phyloP scores from a whole-genome alignment of 2,888 invertebrate genomes.

The Rhagonycha fulva region DNA sequence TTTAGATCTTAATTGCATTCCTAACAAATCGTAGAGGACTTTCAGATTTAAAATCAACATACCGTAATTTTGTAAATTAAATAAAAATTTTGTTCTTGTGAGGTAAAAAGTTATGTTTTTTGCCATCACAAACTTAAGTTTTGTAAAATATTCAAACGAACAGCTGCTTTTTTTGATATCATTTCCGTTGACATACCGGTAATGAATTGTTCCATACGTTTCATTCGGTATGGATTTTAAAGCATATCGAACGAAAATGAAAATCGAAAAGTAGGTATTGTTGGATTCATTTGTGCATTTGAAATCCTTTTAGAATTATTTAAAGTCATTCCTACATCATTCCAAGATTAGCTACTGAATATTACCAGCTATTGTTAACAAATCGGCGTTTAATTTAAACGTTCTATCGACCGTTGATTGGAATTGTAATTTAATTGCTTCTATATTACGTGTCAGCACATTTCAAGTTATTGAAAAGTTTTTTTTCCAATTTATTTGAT shows the following conservation, averaged over 20 bases:
- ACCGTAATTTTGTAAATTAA: background rate
- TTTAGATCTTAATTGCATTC: background rate
- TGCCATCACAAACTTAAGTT: background rate
- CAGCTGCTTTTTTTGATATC: conserved; percentile 25
- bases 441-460: conserved; percentile 9
- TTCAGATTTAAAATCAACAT: background rate
- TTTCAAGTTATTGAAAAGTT: background rate
- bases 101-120: background rate
- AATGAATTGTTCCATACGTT: conserved; percentile 35
- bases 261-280: conserved; percentile 40
- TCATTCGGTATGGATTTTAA: conserved; percentile 37
- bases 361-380: conserved; percentile 30
- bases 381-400: conserved; percentile 35
- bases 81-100: background rate
- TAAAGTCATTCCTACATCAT: conserved; percentile 34
- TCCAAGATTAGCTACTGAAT: conserved; percentile 32
- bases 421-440: conserved; percentile 25
- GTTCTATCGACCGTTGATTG: conserved; percentile 15
- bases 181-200: conserved; percentile 35
- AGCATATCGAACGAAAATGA: conserved; percentile 31
- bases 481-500: background rate
- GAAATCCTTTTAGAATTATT: conserved; percentile 43
- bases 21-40: background rate
- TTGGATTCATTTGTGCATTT: conserved; percentile 36
- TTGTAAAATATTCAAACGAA: background rate